Percentiles rank a stretch among this genome's conserved stretches.
Conservation (phyloP, 2,797 vertebrate genomes). For the Notolepis coatsorum region DNA sequence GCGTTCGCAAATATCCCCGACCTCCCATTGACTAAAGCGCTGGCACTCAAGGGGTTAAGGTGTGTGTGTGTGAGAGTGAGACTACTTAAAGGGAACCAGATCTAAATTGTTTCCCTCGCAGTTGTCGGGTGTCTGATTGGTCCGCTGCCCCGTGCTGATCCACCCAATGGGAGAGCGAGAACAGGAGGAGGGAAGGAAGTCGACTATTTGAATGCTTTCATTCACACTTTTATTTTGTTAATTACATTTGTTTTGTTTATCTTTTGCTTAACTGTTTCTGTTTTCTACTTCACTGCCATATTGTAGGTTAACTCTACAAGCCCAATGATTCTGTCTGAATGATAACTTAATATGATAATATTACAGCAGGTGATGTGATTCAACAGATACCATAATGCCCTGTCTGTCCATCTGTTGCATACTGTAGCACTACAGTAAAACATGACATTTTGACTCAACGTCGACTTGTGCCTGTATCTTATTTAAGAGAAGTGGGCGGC, state of each 20-base stretch:
- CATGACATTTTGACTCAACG: constrained; percentile 72
- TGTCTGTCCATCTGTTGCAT: constrained; percentile 75
- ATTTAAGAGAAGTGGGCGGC: too few species aligned
- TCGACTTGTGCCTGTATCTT: constrained; percentile 22
- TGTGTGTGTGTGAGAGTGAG: background rate
- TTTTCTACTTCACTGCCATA: constrained; percentile 77
- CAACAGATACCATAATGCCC: constrained; percentile 56
- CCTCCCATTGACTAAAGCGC: too few species aligned
- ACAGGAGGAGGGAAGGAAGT: constrained; percentile 49
- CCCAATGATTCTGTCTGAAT: constrained; percentile 62
- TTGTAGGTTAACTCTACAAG: constrained; percentile 65
- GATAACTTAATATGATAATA: too few species aligned
- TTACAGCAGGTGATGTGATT: constrained; percentile 3
- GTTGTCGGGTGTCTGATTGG: constrained; percentile 28
- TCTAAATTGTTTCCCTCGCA: constrained; percentile 15
- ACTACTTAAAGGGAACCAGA: background rate
- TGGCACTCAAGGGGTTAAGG: too few species aligned
- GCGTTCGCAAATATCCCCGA: too few species aligned
- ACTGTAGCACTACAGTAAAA: constrained; percentile 84
- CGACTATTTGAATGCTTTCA: constrained; percentile 67
- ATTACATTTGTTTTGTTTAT: constrained; percentile 39
- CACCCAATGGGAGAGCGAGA: constrained; percentile 38
- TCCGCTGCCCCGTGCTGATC: constrained; percentile 46
- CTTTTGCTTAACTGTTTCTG: constrained; percentile 41
- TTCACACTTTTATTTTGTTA: constrained; percentile 61